A percentile compares a stretch with the other conserved stretches of the same genome.
phyloP scores from a whole-genome alignment of 2,113 vertebrate genomes.

The Mungos mungo region DNA sequence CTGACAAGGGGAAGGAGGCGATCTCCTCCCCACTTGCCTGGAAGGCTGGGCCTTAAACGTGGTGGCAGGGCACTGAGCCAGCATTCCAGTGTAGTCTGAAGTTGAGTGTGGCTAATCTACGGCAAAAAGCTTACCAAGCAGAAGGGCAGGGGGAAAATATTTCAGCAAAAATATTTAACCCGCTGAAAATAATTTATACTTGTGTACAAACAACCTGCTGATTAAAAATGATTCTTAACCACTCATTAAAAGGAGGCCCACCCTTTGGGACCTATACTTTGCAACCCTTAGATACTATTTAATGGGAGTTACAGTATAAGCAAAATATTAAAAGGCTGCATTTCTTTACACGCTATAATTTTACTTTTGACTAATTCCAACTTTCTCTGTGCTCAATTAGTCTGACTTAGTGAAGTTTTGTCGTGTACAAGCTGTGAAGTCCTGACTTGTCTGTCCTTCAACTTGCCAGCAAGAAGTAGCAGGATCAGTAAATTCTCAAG shows the following conservation, averaged over 20 bases:
- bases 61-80: neutral
- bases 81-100: rapidly evolving
- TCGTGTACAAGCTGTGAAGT: neutral
- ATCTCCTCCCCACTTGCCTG: rapidly evolving
- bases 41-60: neutral
- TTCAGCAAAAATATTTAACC: constrained; percentile 42
- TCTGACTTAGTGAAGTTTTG: constrained; percentile 1
- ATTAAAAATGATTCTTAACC: constrained; percentile 43
- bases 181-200: constrained; percentile 58
- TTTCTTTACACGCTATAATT: constrained; percentile 43
- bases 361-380: constrained; percentile 51
- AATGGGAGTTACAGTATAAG: constrained; percentile 49
- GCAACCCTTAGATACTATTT: constrained; percentile 44
- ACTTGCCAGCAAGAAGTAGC: neutral
- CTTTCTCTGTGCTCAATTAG: constrained; percentile 42
- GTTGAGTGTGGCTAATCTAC: neutral
- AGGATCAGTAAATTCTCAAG: neutral
- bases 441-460: neutral
- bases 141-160: neutral
- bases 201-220: constrained; percentile 60
- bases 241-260: constrained; percentile 53
- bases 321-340: constrained; percentile 10
- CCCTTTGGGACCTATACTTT: constrained; percentile 64
- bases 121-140: constrained; percentile 40
- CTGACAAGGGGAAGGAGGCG: neutral